A percentile compares a stretch with the other conserved stretches of the same genome.
Evolutionary conservation across 2,888 invertebrate genomes (phyloP).

Genomic region (Epinotia bilunana): DNA sequence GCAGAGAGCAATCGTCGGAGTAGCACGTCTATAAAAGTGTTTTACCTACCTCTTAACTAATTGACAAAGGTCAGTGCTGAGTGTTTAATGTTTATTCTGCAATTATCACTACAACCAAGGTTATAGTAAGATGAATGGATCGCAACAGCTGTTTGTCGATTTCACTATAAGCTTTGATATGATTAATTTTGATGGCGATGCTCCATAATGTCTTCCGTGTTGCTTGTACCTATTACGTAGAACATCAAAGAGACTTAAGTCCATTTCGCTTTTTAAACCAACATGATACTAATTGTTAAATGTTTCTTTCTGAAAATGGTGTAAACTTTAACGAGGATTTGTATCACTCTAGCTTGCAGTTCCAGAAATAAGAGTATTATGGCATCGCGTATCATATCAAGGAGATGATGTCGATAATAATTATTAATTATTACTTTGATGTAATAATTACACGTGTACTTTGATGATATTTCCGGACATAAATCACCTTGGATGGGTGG

Average conservation of each 20-base stretch:
- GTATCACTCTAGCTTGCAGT: not conserved
- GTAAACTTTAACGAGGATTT: not conserved
- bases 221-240: conserved; percentile 7
- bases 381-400: not conserved
- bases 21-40: conserved; percentile 53
- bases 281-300: not conserved
- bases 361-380: not conserved
- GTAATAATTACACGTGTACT: not conserved
- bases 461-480: conserved; percentile 4
- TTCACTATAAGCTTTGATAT: conserved; percentile 32
- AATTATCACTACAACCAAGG: conserved; percentile 73
- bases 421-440: no score
- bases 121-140: conserved; percentile 52
- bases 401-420: conserved; percentile 3
- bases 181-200: conserved; percentile 35
- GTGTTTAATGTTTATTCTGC: conserved; percentile 69
- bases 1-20: no score
- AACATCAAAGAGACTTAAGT: not conserved
- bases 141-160: conserved; percentile 46
- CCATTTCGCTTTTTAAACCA: not conserved
- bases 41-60: conserved; percentile 64
- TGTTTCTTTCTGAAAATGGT: not conserved
- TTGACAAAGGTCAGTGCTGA: conserved; percentile 71
- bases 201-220: conserved; percentile 40
- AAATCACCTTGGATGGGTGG: conserved; percentile 5